Percentiles rank a stretch among this genome's conserved stretches.
Evolutionary conservation across 2,797 vertebrate genomes (phyloP).

Genomic region (Melanotaenia trifasciata): DNA sequence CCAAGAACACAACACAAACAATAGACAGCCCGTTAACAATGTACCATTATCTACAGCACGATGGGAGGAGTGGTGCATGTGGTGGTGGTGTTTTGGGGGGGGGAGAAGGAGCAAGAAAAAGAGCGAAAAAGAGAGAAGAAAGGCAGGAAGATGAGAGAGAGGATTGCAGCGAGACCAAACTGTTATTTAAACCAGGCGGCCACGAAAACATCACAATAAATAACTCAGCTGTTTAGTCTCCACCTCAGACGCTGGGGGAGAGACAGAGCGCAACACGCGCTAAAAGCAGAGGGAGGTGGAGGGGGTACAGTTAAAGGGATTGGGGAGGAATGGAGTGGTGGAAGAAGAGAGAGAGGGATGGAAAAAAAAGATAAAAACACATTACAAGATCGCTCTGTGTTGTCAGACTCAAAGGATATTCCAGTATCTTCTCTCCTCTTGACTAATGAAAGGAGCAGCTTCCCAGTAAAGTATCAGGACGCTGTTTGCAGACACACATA

Average conservation of each 20-base stretch:
- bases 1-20: conserved; percentile 86
- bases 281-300: conserved; percentile 50
- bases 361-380: conserved; percentile 61
- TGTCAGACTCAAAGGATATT: conserved; percentile 66
- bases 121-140: conserved; percentile 54
- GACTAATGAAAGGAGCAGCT: conserved; percentile 72
- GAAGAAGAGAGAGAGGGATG: conserved; percentile 34
- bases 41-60: conserved; percentile 78
- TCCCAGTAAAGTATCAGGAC: conserved; percentile 53
- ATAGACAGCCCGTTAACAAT: conserved; percentile 83
- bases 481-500: conserved; percentile 18
- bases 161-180: conserved; percentile 74
- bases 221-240: conserved; percentile 84
- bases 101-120: conserved; percentile 31
- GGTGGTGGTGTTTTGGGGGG: not conserved
- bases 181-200: conserved; percentile 85
- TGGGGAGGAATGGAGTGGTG: conserved; percentile 49
- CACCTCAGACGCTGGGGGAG: conserved; percentile 72
- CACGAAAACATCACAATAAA: conserved; percentile 84
- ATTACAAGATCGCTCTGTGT: conserved; percentile 68
- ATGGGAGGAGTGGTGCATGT: conserved; percentile 61
- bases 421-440: conserved; percentile 60
- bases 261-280: conserved; percentile 55
- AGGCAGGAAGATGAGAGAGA: conserved; percentile 68
- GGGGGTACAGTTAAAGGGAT: conserved; percentile 47